Percentiles rank a stretch among this genome's conserved stretches.
These are phyloP conservation scores for Lamprotornis superbus DNA, from an alignment of 2,113 vertebrate genomes.

Conservation along the genomic window DNA sequence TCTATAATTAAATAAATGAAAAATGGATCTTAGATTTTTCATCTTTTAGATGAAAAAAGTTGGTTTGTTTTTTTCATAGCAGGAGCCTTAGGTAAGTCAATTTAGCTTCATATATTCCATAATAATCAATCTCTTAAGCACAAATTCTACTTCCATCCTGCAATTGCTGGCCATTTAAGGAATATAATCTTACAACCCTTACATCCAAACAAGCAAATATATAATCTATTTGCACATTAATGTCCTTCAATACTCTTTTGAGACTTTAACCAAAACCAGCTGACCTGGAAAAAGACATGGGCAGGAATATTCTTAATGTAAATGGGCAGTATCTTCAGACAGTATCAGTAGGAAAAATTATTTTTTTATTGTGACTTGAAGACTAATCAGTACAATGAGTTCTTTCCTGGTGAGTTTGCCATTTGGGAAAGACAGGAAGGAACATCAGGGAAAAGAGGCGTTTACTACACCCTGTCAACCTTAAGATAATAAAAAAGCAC, in stretches of 20 bases:
- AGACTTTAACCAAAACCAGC: neutral
- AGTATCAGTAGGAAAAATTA: neutral
- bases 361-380: conserved; percentile 48
- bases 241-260: neutral
- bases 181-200: neutral
- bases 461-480: conserved; percentile 21
- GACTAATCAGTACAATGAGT: conserved; percentile 45
- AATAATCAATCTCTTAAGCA: neutral
- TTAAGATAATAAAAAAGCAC: conserved; percentile 31
- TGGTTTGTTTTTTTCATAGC: neutral
- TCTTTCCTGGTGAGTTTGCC: conserved; percentile 20
- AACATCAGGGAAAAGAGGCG: conserved; percentile 29
- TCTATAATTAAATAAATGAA: neutral
- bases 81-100: neutral
- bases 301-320: neutral
- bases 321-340: neutral
- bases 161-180: neutral
- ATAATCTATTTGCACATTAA: neutral
- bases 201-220: neutral
- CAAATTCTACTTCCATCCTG: neutral
- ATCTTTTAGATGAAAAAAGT: neutral
- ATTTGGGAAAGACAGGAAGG: conserved; percentile 28
- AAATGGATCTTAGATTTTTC: neutral
- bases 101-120: neutral
- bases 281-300: neutral